These are phyloP conservation scores for Eurytoma californica DNA, from an alignment of 2,888 invertebrate species.

Conservation along the genomic window DNA sequence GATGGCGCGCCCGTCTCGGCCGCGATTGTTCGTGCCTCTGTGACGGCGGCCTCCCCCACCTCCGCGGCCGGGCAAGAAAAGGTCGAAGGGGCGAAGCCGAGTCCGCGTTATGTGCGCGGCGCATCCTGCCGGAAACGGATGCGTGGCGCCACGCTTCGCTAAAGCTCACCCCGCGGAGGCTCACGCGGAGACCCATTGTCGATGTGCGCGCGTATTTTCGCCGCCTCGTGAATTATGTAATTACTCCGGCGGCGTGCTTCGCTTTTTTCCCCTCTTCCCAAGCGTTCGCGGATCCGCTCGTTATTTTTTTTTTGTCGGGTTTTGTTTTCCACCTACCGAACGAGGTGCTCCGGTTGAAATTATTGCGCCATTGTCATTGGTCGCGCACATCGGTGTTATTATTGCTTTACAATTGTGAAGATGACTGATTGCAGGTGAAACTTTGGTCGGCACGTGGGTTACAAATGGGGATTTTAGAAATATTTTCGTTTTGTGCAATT, in stretches of 20 bases:
- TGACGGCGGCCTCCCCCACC: background rate
- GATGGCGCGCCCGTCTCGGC: constrained; percentile 40
- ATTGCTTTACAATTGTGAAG: too few species aligned
- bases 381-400: too few species aligned
- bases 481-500: too few species aligned
- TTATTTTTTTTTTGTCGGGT: constrained; percentile 5
- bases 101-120: constrained; percentile 57
- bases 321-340: background rate
- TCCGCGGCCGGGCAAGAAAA: background rate
- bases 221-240: constrained; percentile 52
- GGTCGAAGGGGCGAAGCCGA: background rate
- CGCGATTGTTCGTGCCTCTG: background rate
- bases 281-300: background rate
- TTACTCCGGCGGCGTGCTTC: constrained; percentile 11
- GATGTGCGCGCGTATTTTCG: constrained; percentile 52
- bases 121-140: constrained; percentile 73
- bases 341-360: background rate
- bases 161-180: constrained; percentile 60
- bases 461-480: too few species aligned
- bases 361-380: too few species aligned
- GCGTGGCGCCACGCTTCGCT: constrained; percentile 67
- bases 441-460: too few species aligned
- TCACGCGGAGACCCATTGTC: constrained; percentile 34
- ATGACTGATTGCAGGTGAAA: too few species aligned
- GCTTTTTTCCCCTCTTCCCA: constrained; percentile 3